phyloP scores from a whole-genome alignment of 2,797 vertebrate genomes.

The Bucorvus abyssinicus region DNA sequence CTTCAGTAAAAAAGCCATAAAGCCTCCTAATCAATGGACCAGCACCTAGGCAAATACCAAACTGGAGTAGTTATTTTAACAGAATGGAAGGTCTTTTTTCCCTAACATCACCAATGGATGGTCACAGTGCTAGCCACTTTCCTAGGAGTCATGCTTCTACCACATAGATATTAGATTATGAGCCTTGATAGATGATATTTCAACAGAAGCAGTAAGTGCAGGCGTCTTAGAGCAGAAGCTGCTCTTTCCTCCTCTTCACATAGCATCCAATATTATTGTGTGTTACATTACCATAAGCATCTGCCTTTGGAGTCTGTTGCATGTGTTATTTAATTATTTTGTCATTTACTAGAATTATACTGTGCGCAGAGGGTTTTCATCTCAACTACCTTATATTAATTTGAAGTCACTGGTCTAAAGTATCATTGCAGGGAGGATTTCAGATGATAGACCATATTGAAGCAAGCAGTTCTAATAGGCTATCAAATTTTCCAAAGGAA shows the following conservation, averaged over 20 bases:
- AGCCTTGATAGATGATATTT: conserved; percentile 15
- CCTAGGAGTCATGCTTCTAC: conserved; percentile 22
- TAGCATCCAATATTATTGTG: not conserved
- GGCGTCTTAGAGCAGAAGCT: conserved; percentile 29
- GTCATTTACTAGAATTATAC: conserved; percentile 62
- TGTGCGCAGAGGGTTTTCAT: not conserved
- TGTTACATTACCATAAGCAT: conserved; percentile 1
- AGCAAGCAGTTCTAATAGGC: not conserved
- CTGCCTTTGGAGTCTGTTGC: conserved; percentile 21
- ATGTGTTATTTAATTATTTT: conserved; percentile 69
- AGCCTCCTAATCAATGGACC: not conserved
- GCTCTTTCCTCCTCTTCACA: conserved; percentile 23
- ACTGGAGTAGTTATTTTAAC: conserved; percentile 26
- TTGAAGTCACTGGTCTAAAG: conserved; percentile 59
- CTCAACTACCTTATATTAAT: not conserved
- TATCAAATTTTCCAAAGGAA: not conserved
- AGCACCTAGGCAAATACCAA: not conserved
- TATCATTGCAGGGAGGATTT: conserved; percentile 50
- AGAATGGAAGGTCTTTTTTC: conserved; percentile 55
- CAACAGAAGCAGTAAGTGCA: not conserved
- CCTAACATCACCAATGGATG: conserved; percentile 21
- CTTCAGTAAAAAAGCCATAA: conserved; percentile 26
- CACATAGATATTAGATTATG: conserved; percentile 51
- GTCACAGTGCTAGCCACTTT: conserved; percentile 14
- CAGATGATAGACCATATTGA: not conserved